These are phyloP conservation scores for Gambelia wislizenii DNA, from an alignment of 2,797 vertebrate species.

Conservation along the genomic window DNA sequence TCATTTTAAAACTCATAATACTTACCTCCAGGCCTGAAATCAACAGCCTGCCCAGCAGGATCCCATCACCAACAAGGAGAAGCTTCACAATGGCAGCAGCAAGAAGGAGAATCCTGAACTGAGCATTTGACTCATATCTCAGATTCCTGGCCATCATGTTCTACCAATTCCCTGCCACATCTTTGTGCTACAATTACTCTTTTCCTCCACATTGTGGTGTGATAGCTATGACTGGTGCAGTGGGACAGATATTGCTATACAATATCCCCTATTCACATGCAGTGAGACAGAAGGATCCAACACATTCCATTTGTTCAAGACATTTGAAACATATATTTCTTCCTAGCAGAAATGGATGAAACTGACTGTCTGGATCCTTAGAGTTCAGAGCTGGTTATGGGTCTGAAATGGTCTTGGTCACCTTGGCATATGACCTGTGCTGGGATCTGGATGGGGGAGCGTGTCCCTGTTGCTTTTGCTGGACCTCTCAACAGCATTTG, in stretches of 20 bases:
- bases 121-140: neutral
- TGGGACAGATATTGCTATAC: neutral
- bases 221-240: neutral
- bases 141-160: neutral
- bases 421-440: too few relatives aligned
- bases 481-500: too few relatives aligned
- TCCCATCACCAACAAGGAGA: neutral
- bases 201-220: neutral
- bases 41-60: neutral
- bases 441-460: too few relatives aligned
- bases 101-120: neutral
- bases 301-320: constrained; percentile 14
- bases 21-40: neutral
- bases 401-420: too few relatives aligned
- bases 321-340: neutral
- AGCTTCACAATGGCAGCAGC: neutral
- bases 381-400: too few relatives aligned
- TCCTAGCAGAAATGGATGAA: neutral
- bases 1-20: neutral
- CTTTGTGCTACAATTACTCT: neutral
- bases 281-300: neutral
- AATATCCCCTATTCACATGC: neutral
- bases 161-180: neutral
- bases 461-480: too few relatives aligned
- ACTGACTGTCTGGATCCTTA: too few relatives aligned